Base-by-base conservation (phyloP, 1,140 invertebrate genomes). In the Ostrea denselamellosa region DNA sequence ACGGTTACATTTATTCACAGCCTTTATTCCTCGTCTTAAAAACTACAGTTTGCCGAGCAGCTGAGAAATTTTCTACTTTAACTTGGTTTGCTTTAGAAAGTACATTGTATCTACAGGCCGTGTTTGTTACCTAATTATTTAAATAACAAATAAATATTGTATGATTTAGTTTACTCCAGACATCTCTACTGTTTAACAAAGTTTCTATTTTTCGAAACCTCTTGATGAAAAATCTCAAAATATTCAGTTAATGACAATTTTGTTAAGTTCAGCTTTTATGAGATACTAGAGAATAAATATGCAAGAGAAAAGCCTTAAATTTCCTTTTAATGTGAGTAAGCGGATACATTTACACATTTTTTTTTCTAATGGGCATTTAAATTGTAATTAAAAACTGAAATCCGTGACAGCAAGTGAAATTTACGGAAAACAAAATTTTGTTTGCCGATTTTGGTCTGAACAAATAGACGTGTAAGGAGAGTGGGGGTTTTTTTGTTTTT, bases 341-440 rank as follows among this genome's bases (percentile, higher is more conserved):
- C 56, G 17, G 56, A 62, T 62, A 62, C 56, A 44, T 44, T 44
- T 19, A 17, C 56, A 62, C 17, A 62, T 62, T 62, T 62, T 62
- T 54, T 58, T 62, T 62, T n/a, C 17, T 62, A 62, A 62, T 62
- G 56, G 56, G 56, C 56, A 19, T 62, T 62, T 62, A 62, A 62
- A 62, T 17, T 62, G 56, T n/a, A 62, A 62, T 62, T 62, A 62
- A 62, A 44, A 62, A 62, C 19, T 58, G 19, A 58, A 58, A 58
- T 17, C 56, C 56, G 17, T 62, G 56, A 62, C n/a, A 44, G 34
- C 34, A 62, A 17, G 56, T n/a, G 56, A 62, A 19, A 19, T 62
- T 62, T 62, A 12, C 17, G n/a, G n/a, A 17, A 19, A 62, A 62
- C n/a, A n/a, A 7, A 62, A 19, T 62, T 58, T 62, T 62, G 17